Conservation (phyloP, 2,888 invertebrate genomes). For the Lycaena phlaeas region DNA sequence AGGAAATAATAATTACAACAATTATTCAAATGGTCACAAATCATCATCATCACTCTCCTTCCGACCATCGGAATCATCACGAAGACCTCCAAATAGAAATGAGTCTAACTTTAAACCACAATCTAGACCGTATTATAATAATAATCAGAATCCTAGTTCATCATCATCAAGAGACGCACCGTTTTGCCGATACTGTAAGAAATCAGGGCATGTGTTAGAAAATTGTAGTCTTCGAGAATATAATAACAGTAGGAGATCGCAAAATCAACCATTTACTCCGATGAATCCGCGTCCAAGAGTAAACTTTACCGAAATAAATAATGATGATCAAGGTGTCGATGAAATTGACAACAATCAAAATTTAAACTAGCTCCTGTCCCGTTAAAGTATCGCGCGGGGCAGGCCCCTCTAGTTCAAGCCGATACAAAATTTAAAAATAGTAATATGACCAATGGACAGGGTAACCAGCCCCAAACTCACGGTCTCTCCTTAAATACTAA, state of each 20-base stretch:
- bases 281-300: neutral
- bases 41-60: too few species aligned
- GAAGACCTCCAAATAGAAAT: constrained; percentile 9
- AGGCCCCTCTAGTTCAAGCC: neutral
- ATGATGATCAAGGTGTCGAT: neutral
- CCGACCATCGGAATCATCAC: constrained; percentile 9
- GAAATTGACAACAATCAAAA: neutral
- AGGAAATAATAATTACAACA: too few species aligned
- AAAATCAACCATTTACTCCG: constrained; percentile 4
- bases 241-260: constrained; percentile 8
- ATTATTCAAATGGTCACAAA: too few species aligned
- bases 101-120: constrained; percentile 11
- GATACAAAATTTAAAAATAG: constrained; percentile 1
- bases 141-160: neutral
- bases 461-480: constrained; percentile 3
- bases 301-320: neutral
- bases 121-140: neutral
- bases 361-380: constrained; percentile 6
- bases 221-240: constrained; percentile 6
- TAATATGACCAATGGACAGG: constrained; percentile 9
- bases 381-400: constrained; percentile 7
- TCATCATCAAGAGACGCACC: neutral
- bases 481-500: neutral
- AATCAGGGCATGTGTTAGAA: constrained; percentile 5
- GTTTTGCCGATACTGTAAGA: constrained; percentile 7